Evolutionary conservation across 2,797 vertebrate genomes (phyloP).

Genomic region (Octomys mimax): DNA sequence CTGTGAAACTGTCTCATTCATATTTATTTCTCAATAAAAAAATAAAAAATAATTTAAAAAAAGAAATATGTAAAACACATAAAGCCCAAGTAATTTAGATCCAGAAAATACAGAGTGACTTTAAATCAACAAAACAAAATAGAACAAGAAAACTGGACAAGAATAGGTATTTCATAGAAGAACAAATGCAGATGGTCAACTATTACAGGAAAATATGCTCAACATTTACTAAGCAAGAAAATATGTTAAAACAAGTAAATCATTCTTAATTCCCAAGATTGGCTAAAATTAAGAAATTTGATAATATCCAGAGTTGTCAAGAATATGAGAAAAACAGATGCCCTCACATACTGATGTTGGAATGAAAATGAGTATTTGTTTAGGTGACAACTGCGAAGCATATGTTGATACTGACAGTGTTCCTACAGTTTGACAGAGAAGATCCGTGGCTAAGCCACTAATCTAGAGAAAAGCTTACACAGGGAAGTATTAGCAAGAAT

Average conservation of each 20-base stretch:
- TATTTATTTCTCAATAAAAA: too few species aligned
- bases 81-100: constrained; percentile 48
- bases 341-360: background rate
- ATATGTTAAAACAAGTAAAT: constrained; percentile 47
- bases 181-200: constrained; percentile 13
- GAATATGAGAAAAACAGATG: background rate
- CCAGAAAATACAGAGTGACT: constrained; percentile 13
- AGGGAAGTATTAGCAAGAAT: constrained; percentile 37
- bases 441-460: background rate
- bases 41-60: background rate
- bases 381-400: constrained; percentile 13
- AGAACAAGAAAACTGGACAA: background rate
- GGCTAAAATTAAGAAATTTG: constrained; percentile 51
- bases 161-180: constrained; percentile 40
- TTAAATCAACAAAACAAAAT: constrained; percentile 37
- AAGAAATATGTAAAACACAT: constrained; percentile 33
- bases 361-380: constrained; percentile 47
- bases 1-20: too few species aligned
- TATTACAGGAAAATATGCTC: background rate
- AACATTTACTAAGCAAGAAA: constrained; percentile 33
- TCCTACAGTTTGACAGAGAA: background rate
- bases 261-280: background rate
- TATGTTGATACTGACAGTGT: constrained; percentile 40
- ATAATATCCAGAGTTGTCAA: background rate
- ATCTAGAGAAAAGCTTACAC: constrained; percentile 16